Base-by-base conservation (phyloP, 2,888 invertebrate genomes). In the Xestia rhomboidea region DNA sequence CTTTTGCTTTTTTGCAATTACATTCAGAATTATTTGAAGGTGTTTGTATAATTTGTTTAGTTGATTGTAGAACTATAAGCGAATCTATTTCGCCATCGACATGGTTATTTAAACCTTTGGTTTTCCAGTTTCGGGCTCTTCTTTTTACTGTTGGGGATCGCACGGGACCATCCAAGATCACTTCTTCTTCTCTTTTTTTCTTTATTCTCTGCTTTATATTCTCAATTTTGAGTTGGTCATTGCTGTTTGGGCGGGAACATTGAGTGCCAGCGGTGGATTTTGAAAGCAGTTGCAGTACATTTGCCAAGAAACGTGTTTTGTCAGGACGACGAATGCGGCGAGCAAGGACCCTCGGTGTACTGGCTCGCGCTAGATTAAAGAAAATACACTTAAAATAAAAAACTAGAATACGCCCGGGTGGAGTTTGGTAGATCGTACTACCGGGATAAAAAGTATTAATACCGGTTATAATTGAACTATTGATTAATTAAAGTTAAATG, bases 241-340 rank as follows among this genome's bases (percentile, higher is more conserved):
- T 27, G 8, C 82, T 76, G 1, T 84, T 94, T 0, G 93, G 93
- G 1, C 4, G 41, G 18, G n/a, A 41, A 49, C 83, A 91, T 73
- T 95, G 93, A 0, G 94, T 95, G 0, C 89, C 92, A 0, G 92
- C 88, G 0, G 94, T 92, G 0, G 92, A 89, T 85, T 94, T 93
- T 0, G 94, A 93, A 0, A 95, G 85, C 7, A 94, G 93, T 0
- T 81, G 91, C 0, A 94, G 87, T 0, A 94, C 93, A 0, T 94
- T 94, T 0, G 90, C 77, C 2, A 95, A 69, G 76, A 95, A 94
- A 0, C 83, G 83, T 51, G 93, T 93, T 51, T 87, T 90, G 0
- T 87, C 90, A 0, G 92, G 89, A 3, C 89, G 87, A 0, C 90
- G 91, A 27, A 90, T 83, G 0, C 88, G 85, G 0, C 92, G 91